A percentile compares a stretch with the other conserved stretches of the same genome.
These are phyloP conservation scores for Falcaria lacertinaria DNA, from an alignment of 2,888 invertebrate genomes.

Conservation along the genomic window DNA sequence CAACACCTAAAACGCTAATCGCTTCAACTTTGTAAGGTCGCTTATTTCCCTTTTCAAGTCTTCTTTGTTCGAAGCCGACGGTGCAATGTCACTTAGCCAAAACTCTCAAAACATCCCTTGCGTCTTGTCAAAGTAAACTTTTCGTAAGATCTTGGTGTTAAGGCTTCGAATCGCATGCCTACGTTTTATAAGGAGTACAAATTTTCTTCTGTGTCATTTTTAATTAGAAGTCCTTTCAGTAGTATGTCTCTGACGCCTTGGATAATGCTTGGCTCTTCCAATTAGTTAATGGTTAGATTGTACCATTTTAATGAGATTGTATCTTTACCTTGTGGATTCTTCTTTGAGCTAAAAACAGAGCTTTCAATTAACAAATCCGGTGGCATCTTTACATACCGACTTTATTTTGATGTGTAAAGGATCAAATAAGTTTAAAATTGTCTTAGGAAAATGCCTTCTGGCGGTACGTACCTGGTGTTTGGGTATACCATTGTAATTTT, in stretches of 20 bases:
- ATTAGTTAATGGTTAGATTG: slow-evolving; percentile 65
- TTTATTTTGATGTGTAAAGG: too few species aligned
- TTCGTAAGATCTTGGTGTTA: slow-evolving; percentile 25
- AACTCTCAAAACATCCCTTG: slow-evolving; percentile 42
- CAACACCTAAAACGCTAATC: slow-evolving; percentile 55
- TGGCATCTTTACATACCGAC: too few species aligned
- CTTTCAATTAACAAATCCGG: too few species aligned
- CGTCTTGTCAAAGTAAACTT: slow-evolving; percentile 22
- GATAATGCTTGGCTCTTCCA: slow-evolving; percentile 48
- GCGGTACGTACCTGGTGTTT: too few species aligned
- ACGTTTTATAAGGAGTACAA: slow-evolving; percentile 41
- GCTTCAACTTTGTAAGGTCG: slow-evolving; percentile 58
- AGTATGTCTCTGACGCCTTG: slow-evolving; percentile 41
- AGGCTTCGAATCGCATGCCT: slow-evolving; percentile 23
- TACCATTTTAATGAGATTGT: slow-evolving; percentile 61
- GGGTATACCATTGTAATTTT: too few species aligned
- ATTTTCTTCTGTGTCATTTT: slow-evolving; percentile 49
- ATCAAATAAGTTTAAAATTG: too few species aligned
- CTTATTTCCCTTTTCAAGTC: slow-evolving; percentile 61
- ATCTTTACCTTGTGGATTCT: slow-evolving; percentile 17
- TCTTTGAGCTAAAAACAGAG: slow-evolving; percentile 8
- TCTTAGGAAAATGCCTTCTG: too few species aligned
- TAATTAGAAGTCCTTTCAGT: slow-evolving; percentile 57
- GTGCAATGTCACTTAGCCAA: slow-evolving; percentile 52
- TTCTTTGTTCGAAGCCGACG: slow-evolving; percentile 55